These are phyloP conservation scores for Ranitomeya variabilis DNA, from an alignment of 2,113 vertebrate genomes.

Conservation along the genomic window DNA sequence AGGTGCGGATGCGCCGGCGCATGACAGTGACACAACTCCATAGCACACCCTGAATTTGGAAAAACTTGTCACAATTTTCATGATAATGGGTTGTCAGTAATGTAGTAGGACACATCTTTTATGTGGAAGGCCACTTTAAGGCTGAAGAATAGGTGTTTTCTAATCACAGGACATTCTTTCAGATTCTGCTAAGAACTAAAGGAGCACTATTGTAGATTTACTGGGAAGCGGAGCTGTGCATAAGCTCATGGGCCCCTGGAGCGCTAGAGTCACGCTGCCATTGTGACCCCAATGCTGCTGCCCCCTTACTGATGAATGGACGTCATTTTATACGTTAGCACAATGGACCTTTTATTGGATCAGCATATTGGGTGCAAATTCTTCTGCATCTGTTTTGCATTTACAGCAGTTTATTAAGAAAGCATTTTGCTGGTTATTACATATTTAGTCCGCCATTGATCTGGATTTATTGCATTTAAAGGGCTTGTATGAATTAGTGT, in stretches of 20 bases:
- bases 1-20: too few species aligned
- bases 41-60: too few species aligned
- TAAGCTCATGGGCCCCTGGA: not conserved
- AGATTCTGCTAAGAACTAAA: not conserved
- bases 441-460: not conserved
- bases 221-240: not conserved
- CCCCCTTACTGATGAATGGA: not conserved
- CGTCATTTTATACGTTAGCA: slow-evolving; percentile 1
- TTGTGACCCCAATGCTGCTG: not conserved
- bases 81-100: too few species aligned
- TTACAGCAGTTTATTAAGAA: not conserved
- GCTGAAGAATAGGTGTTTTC: too few species aligned
- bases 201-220: not conserved
- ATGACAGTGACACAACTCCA: too few species aligned
- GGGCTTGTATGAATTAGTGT: not conserved
- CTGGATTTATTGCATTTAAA: not conserved
- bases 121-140: too few species aligned
- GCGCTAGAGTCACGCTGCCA: not conserved
- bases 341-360: slow-evolving; percentile 4
- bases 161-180: not conserved
- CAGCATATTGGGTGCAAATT: not conserved
- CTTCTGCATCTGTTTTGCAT: slow-evolving; percentile 21
- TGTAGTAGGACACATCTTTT: too few species aligned
- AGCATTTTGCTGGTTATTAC: not conserved
- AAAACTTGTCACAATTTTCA: too few species aligned